Conservation (phyloP, 2,888 invertebrate genomes). For the Tethea ocularis region DNA sequence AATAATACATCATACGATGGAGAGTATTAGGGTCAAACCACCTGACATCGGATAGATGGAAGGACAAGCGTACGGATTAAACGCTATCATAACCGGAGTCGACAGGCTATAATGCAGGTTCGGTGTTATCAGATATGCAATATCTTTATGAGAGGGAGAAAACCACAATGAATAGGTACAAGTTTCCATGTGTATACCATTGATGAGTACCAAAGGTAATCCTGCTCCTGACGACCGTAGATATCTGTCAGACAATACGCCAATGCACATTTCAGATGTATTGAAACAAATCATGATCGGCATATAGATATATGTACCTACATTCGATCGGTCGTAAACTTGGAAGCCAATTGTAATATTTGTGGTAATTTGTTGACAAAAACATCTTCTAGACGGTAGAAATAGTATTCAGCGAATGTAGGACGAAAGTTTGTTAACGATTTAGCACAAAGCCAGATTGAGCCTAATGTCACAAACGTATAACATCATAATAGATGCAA, state of each 20-base stretch:
- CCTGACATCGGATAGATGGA: conserved; percentile 36
- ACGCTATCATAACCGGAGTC: conserved; percentile 36
- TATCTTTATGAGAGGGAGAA: conserved; percentile 55
- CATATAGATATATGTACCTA: not conserved
- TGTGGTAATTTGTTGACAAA: too few species aligned
- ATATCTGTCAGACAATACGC: conserved; percentile 3
- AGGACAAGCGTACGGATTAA: conserved; percentile 40
- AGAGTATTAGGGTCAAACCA: conserved; percentile 43
- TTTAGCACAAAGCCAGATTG: conserved; percentile 11
- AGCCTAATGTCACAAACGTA: conserved; percentile 13
- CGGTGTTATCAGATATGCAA: conserved; percentile 25
- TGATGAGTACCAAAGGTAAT: not conserved
- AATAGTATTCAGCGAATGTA: not conserved
- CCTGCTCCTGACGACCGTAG: not conserved
- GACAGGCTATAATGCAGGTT: conserved; percentile 36
- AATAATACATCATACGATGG: conserved; percentile 34
- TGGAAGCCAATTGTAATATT: too few species aligned
- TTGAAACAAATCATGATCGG: not conserved
- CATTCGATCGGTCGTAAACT: too few species aligned
- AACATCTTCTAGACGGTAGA: too few species aligned
- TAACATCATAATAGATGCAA: conserved; percentile 43
- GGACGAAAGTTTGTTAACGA: not conserved
- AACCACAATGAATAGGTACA: conserved; percentile 14
- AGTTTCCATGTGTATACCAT: not conserved
- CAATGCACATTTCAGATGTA: not conserved